A percentile compares a stretch with the other conserved stretches of the same genome.
Evolutionary conservation across 2,113 vertebrate genomes (phyloP).

Genomic region (Rattus norvegicus): GRCr8 NC_086038.1:2671501-2672000

Average conservation of each 20-base stretch:
- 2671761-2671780: not conserved
- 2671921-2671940: too few species aligned
- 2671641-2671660: too few species aligned
- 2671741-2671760: not conserved
- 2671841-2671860: not conserved
- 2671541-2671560: not conserved
- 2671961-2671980: not conserved
- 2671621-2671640: too few species aligned
- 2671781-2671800: not conserved
- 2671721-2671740: not conserved
- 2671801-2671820: not conserved
- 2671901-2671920: not conserved
- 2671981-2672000: not conserved
- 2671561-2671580: not conserved
- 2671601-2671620: not conserved
- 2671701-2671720: not conserved
- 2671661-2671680: not conserved
- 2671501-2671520: not conserved
- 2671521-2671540: not conserved
- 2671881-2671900: not conserved
- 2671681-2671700: not conserved
- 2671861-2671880: not conserved
- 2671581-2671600: not conserved
- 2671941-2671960: too few species aligned
- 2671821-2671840: not conserved